Evolutionary conservation across 2,888 invertebrate species (phyloP).

Genomic region (Seladonia tumulorum): DNA sequence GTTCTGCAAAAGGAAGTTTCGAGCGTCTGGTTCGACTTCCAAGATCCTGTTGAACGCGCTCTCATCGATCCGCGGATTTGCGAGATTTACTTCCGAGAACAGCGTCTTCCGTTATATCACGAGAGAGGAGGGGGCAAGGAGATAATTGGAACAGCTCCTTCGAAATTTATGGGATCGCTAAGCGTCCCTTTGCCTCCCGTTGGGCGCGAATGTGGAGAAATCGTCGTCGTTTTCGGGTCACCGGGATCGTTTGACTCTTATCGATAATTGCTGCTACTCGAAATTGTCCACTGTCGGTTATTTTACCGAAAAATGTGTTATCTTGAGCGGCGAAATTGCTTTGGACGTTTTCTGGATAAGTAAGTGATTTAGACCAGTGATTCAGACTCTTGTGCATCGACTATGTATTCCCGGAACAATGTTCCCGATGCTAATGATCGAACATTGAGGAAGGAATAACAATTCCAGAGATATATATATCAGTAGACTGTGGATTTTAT

Average conservation of each 20-base stretch:
- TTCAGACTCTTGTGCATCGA: not conserved
- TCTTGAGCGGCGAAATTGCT: not conserved
- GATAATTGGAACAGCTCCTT: not conserved
- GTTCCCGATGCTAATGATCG: too few relatives aligned
- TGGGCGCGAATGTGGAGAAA: not conserved
- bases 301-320: not conserved
- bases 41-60: not conserved
- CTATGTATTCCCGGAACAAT: too few relatives aligned
- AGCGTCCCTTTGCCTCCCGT: not conserved
- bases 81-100: not conserved
- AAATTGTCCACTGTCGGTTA: not conserved
- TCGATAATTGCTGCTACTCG: not conserved
- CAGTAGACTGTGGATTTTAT: too few relatives aligned
- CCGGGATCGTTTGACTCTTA: not conserved
- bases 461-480: too few relatives aligned
- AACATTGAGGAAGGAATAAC: too few relatives aligned
- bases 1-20: not conserved
- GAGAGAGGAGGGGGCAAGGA: not conserved
- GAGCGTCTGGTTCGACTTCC: not conserved
- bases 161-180: not conserved
- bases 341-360: not conserved
- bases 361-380: not conserved
- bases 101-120: not conserved
- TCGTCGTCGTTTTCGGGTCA: not conserved
- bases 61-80: too few relatives aligned